Evolutionary conservation across 2,113 vertebrate genomes (phyloP).

Genomic region (Anguilla japonica): DNA sequence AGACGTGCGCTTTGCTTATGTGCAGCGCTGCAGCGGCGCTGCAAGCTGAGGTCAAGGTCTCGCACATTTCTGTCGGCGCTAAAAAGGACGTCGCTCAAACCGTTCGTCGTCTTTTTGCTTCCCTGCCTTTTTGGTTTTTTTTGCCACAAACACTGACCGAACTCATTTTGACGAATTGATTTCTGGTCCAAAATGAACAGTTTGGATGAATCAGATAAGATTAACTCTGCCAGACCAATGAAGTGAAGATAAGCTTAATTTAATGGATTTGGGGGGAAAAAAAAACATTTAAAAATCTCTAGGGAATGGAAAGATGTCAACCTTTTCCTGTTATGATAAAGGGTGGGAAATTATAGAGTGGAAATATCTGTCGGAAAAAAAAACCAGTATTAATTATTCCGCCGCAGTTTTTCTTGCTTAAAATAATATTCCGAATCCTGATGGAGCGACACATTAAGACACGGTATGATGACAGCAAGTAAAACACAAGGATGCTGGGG

Average conservation of each 20-base stretch:
- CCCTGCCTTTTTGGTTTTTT: neutral
- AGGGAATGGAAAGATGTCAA: neutral
- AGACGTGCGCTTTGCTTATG: neutral
- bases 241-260: neutral
- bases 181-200: neutral
- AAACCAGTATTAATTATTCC: neutral
- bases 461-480: neutral
- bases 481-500: neutral
- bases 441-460: neutral
- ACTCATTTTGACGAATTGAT: neutral
- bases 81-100: too few species aligned
- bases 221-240: conserved; percentile 16
- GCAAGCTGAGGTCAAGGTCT: neutral
- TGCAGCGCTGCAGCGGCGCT: neutral
- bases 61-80: neutral
- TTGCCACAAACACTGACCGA: neutral
- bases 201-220: neutral
- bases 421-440: neutral
- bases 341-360: neutral
- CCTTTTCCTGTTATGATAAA: neutral
- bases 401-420: neutral
- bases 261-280: neutral
- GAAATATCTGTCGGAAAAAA: neutral
- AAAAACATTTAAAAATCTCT: neutral
- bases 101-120: too few species aligned